Conservation (phyloP, 2,797 vertebrate species). For the Fringilla coelebs region DNA sequence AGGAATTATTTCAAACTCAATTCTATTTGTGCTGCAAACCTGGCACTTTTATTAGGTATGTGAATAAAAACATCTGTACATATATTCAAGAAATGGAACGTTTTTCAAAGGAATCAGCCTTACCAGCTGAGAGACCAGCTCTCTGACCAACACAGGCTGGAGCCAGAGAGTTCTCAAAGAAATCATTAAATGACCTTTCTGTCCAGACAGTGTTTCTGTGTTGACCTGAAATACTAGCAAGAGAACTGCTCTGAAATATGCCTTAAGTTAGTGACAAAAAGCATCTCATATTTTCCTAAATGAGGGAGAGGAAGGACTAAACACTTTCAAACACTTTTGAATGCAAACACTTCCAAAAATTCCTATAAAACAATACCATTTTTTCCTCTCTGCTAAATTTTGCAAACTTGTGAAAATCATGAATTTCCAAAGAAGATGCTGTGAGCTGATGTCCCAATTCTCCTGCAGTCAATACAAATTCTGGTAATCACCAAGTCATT, state of each 20-base stretch:
- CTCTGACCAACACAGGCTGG: not conserved
- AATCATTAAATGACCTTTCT: not conserved
- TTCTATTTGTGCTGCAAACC: not conserved
- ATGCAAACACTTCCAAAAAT: not conserved
- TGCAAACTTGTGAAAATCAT: not conserved
- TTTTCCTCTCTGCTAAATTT: not conserved
- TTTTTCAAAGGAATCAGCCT: not conserved
- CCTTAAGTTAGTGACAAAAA: not conserved
- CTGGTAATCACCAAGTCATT: not conserved
- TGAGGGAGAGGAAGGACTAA: not conserved
- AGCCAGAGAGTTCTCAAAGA: not conserved
- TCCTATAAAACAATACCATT: not conserved
- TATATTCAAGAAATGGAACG: not conserved
- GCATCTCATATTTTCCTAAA: not conserved
- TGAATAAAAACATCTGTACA: not conserved
- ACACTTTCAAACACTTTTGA: not conserved
- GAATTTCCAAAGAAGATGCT: not conserved
- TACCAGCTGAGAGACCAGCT: not conserved
- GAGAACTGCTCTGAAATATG: not conserved
- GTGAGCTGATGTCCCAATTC: not conserved
- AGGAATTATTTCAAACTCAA: conserved; percentile 35
- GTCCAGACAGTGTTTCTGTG: not conserved
- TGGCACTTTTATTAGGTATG: not conserved
- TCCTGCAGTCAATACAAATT: not conserved
- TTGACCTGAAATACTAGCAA: not conserved